Conservation (phyloP, 2,888 invertebrate species). For the Thera obeliscata region DNA sequence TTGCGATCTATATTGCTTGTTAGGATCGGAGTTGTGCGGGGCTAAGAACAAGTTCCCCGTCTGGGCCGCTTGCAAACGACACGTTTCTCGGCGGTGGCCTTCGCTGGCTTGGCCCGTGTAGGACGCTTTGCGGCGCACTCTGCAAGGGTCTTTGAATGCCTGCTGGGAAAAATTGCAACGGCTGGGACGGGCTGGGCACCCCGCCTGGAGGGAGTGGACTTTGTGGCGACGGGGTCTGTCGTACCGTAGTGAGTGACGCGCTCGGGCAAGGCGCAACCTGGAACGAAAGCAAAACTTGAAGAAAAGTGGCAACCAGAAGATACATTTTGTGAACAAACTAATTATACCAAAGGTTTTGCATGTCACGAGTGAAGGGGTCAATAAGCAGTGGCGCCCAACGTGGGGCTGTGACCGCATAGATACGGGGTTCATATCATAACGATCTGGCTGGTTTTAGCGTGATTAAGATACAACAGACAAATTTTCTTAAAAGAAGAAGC, state of each 20-base stretch:
- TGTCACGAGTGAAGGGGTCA: too few relatives aligned
- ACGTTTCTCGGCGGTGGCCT: constrained; percentile 77
- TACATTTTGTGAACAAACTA: too few relatives aligned
- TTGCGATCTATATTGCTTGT: constrained; percentile 73
- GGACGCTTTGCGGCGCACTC: constrained; percentile 42
- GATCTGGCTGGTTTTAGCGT: background rate
- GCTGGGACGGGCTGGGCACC: constrained; percentile 35
- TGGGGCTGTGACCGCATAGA: background rate
- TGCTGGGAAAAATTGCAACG: constrained; percentile 37
- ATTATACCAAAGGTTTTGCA: too few relatives aligned
- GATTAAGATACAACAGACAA: background rate
- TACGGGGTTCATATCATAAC: too few relatives aligned
- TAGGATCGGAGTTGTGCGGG: constrained; percentile 86
- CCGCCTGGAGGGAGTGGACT: constrained; percentile 54
- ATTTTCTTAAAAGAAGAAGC: too few relatives aligned
- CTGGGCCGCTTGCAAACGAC: constrained; percentile 78
- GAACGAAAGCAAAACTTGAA: constrained; percentile 5
- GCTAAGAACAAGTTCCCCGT: constrained; percentile 86
- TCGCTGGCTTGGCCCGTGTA: constrained; percentile 44
- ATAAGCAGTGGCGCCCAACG: constrained; percentile 1
- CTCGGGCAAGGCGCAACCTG: constrained; percentile 48
- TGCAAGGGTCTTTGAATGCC: constrained; percentile 44
- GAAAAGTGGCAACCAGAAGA: too few relatives aligned
- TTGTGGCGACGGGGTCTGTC: constrained; percentile 50
- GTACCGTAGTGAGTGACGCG: constrained; percentile 48